Percentiles rank a stretch among this genome's conserved stretches.
phyloP scores from a whole-genome alignment of 1,140 invertebrate genomes.

The Drosophila ercepeae region DNA sequence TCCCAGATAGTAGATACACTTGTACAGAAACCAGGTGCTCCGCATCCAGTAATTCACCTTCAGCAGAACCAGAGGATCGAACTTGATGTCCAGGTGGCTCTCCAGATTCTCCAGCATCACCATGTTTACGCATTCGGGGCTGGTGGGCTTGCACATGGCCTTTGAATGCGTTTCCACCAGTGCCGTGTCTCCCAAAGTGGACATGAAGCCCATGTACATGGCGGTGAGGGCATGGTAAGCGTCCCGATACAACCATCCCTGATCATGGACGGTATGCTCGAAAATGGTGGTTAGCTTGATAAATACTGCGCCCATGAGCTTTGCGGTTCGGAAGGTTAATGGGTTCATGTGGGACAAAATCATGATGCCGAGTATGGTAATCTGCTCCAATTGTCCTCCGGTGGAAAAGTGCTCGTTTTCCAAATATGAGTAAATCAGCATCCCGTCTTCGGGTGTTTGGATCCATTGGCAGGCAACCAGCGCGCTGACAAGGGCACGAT shows the following conservation, averaged over 20 bases:
- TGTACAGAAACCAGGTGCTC: conserved; percentile 26
- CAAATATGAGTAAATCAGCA: neutral
- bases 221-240: conserved; percentile 15
- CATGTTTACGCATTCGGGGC: neutral
- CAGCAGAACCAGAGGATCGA: conserved; percentile 10
- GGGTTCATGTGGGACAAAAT: neutral
- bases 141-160: conserved; percentile 19
- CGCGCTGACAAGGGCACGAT: neutral
- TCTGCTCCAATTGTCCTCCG: conserved; percentile 18
- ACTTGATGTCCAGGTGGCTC: neutral
- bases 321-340: neutral
- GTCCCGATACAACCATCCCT: conserved; percentile 14
- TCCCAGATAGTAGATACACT: conserved; percentile 23
- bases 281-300: neutral
- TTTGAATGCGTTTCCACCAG: neutral
- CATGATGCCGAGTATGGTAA: neutral
- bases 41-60: conserved; percentile 27
- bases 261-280: neutral
- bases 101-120: neutral
- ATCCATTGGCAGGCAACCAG: neutral
- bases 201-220: conserved; percentile 14
- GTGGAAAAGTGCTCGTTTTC: neutral
- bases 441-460: neutral
- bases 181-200: neutral
- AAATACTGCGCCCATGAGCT: conserved; percentile 1